Base-by-base conservation (phyloP, 2,113 vertebrate species). In the Onychorhynchus coronatus region DNA sequence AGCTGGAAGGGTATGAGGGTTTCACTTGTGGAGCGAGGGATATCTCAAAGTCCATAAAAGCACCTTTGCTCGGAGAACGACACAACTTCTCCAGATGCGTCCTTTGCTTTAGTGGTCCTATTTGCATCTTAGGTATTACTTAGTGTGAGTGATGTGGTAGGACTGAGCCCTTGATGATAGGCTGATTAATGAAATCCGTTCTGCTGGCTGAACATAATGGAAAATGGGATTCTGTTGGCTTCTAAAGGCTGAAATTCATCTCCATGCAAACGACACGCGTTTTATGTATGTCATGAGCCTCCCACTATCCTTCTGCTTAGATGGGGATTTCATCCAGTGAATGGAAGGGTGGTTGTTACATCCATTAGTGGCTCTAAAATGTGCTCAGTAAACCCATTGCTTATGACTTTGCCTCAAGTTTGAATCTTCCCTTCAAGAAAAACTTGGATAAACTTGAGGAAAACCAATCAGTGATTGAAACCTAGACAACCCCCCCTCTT, bases 181-280 rank as follows among this genome's bases (percentile, higher is more conserved):
- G 93, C 73, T 96, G 95, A 97, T 97, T 97, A 95, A 96, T 97
- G 93, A 97, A 96, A 93, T 94, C 92, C 92, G 91, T 96, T 97
- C 95, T 96, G 96, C 93, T 92, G 91, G 93, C 50, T 96, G 96
- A 96, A 53, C 96, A 91, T 97, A 95, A 97, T 94, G 96, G 96
- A 96, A 96, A 97, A 96, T 96, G 95, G 85, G 96, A 97, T 96
- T 92, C 96, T 89, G 65, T 95, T 95, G 95, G 88, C 88, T 95
- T 96, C 91, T 56, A 73, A 90, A 94, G 91, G 81, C 91, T 96
- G 91, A 95, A 96, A 97, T 97, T 91, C 95, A 96, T 96, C 96
- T 95, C 92, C 95, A 78, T 95, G 95, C 93, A 95, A 93, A 92
- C 85, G 92, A 96, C 92, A 88, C 77, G 61, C 61, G 12, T 93